Evolutionary conservation across 2,888 invertebrate species (phyloP).

Genomic region (Nymphalis polychloros): DNA sequence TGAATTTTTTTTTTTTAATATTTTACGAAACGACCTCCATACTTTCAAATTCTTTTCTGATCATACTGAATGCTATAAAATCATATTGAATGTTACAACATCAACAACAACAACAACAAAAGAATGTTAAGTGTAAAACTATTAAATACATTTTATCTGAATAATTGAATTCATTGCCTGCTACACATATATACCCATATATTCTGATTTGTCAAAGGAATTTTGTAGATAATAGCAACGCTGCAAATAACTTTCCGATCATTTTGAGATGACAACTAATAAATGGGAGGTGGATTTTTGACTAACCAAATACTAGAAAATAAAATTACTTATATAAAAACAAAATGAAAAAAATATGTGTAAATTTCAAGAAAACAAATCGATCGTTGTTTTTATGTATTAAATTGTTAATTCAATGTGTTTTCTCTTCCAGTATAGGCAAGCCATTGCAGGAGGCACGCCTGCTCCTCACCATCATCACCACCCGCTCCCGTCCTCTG

Average conservation of each 20-base stretch:
- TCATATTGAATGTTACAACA: conserved; percentile 4
- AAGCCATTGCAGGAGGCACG: conserved; percentile 87
- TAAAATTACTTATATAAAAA: conserved; percentile 5
- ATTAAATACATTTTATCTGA: neutral
- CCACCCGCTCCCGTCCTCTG: conserved; percentile 75
- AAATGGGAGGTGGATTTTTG: conserved; percentile 63
- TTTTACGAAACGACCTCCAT: too few relatives aligned
- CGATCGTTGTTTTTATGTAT: neutral
- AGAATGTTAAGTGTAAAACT: neutral
- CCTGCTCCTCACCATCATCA: conserved; percentile 72
- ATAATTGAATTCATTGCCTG: conserved; percentile 59
- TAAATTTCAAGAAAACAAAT: neutral
- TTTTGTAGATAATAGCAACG: conserved; percentile 63
- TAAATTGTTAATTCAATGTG: conserved; percentile 20
- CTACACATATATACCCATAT: conserved; percentile 45
- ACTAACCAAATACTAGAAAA: conserved; percentile 29
- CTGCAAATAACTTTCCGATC: conserved; percentile 75
- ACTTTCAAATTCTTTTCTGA: neutral
- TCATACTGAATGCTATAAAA: conserved; percentile 6
- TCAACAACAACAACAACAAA: neutral
- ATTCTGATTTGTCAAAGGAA: conserved; percentile 51
- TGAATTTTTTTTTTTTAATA: neutral
- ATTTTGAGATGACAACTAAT: conserved; percentile 73
- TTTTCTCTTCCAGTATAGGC: conserved; percentile 88
- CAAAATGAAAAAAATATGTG: neutral